A percentile compares a stretch with the other conserved stretches of the same genome.
phyloP scores from a whole-genome alignment of 2,113 vertebrate genomes.

The Columba livia region DNA sequence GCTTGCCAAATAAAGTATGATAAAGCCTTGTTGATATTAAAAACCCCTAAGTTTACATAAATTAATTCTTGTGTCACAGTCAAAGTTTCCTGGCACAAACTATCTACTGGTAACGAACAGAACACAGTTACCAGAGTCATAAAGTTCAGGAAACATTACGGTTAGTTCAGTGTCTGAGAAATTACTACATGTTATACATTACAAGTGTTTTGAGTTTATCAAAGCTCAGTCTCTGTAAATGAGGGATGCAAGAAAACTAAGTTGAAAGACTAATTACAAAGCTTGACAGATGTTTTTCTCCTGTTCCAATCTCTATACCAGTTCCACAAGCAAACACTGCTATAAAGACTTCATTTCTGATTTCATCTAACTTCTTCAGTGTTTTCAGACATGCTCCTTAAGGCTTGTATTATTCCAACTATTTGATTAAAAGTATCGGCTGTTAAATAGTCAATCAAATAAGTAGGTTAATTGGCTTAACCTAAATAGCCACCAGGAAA shows the following conservation, averaged over 20 bases:
- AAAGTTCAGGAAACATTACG: slow-evolving; percentile 51
- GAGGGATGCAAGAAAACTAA: neutral
- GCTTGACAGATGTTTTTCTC: neutral
- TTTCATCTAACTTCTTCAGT: neutral
- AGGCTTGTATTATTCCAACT: neutral
- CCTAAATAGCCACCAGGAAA: neutral
- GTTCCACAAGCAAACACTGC: neutral
- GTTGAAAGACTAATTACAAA: neutral
- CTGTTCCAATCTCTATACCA: neutral
- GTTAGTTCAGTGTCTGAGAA: slow-evolving; percentile 30
- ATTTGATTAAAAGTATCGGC: neutral
- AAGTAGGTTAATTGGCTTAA: neutral
- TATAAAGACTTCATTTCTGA: neutral
- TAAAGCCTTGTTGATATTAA: slow-evolving; percentile 69
- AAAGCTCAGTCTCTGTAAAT: neutral
- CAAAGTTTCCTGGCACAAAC: slow-evolving; percentile 77
- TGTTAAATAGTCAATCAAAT: neutral
- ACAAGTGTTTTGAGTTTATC: neutral
- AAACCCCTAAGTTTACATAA: slow-evolving; percentile 55
- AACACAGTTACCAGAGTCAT: slow-evolving; percentile 63
- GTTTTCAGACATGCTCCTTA: neutral
- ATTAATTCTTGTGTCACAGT: slow-evolving; percentile 71
- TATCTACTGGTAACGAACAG: slow-evolving; percentile 46
- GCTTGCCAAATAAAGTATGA: slow-evolving; percentile 77
- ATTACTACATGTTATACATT: neutral